These are phyloP conservation scores for Halcyon malimbica DNA, from an alignment of 2,113 vertebrate species.

Conservation along the genomic window DNA sequence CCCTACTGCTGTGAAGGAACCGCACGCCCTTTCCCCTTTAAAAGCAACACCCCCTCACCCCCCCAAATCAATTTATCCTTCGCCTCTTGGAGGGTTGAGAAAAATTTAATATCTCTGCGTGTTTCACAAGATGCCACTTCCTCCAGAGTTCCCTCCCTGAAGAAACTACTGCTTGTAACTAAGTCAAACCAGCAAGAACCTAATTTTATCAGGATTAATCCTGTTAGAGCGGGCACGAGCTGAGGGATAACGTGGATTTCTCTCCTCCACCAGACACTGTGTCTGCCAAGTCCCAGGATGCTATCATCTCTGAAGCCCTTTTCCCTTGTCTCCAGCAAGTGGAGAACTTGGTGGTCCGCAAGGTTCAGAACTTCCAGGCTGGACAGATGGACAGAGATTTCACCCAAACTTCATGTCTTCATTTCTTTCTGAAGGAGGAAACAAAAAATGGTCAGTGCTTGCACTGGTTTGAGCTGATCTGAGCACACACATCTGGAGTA, in stretches of 20 bases:
- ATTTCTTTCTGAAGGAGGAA: not conserved
- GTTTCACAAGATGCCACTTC: not conserved
- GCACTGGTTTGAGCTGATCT: not conserved
- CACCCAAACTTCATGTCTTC: not conserved
- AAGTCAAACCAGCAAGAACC: not conserved
- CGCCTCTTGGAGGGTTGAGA: not conserved
- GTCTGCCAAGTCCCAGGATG: not conserved
- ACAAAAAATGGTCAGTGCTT: not conserved
- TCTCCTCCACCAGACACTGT: not conserved
- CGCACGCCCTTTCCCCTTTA: not conserved
- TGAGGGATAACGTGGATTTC: not conserved
- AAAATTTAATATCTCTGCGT: not conserved
- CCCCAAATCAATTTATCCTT: not conserved
- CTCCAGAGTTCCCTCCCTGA: not conserved
- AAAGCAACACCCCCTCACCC: accelerated
- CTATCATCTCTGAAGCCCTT: not conserved
- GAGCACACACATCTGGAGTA: not conserved
- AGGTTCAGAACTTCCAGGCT: not conserved
- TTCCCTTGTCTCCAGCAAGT: not conserved
- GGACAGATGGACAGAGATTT: not conserved
- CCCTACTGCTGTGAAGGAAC: not conserved
- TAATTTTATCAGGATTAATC: not conserved
- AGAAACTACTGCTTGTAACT: not conserved
- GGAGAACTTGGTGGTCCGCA: not conserved
- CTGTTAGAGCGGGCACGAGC: not conserved